Base-by-base conservation (phyloP, 2,888 invertebrate genomes). In the Antitype chi region DNA sequence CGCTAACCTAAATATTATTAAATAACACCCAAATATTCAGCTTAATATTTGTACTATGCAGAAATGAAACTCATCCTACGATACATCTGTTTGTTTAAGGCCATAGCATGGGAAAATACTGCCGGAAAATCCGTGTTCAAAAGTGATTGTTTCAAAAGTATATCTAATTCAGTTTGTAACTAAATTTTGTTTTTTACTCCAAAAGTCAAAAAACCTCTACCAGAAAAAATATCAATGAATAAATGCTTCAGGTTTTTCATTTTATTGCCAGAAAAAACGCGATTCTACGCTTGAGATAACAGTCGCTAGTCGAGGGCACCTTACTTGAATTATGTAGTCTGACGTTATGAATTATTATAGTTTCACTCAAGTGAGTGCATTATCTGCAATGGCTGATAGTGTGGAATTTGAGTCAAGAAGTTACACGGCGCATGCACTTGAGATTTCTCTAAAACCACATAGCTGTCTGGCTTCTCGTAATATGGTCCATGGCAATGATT, bases 241-340 rank as follows among this genome's bases (percentile, higher is more conserved):
- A 23, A 43, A 71, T 69, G 28, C 53, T 82, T 78, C 64, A 57
- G 63, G 69, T 75, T 79, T 84, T 84, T 69, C 78, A 77, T 80
- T 80, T 85, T 74, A 81, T 77, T 73, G 59, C 73, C 62, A 78
- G 81, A 80, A 88, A 85, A 85, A 88, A 82, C 71, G 76, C 66
- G 66, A 78, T 78, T 76, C 73, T 75, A 78, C 88, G 88, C 85
- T 86, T 88, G 88, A 88, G 80, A 80, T 85, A 85, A 80, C 88
- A 86, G 69, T 72, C 72, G 79, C 47, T 62, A 53, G 70, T 74
- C 87, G 82, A 88, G 70, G 88, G 80, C 88, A 84, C 71, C 73
- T 84, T 76, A 74, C 49, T 69, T 64, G 74, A 80, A 85, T 85
- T 70, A 76, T 82, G 64, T 77, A 76, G 71, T 79, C 63, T 81